phyloP scores from a whole-genome alignment of 2,113 vertebrate species.

The Hassar affinis region DNA sequence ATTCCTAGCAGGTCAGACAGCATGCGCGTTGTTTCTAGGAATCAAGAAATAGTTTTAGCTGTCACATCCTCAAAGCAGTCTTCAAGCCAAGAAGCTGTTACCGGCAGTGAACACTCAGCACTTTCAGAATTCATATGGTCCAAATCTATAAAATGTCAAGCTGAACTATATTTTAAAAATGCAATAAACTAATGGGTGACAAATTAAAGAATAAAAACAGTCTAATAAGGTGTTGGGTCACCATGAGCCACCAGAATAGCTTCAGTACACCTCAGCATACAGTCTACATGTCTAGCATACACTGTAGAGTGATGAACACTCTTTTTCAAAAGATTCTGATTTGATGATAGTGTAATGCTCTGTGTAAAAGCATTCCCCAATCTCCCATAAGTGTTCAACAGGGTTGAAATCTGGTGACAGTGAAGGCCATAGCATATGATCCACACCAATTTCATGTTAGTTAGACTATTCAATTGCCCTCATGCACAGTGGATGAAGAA shows the following conservation, averaged over 20 bases:
- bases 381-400: background rate
- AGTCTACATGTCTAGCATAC: too few species aligned
- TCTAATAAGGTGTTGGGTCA: background rate
- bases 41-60: background rate
- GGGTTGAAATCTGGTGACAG: background rate
- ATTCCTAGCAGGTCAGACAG: background rate
- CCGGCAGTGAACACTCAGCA: too few species aligned
- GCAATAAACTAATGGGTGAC: background rate
- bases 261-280: too few species aligned
- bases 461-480: background rate
- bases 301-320: background rate
- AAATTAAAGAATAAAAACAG: background rate
- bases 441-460: background rate
- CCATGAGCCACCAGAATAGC: background rate
- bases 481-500: background rate
- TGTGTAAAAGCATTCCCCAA: background rate
- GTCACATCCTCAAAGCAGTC: background rate
- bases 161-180: background rate
- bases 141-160: background rate
- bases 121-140: background rate
- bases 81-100: background rate
- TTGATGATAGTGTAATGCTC: background rate
- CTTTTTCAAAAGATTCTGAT: background rate
- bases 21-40: background rate
- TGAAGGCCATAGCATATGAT: background rate